Conservation (phyloP, 2,113 vertebrate species). For the Lipotes vexillifer region DNA sequence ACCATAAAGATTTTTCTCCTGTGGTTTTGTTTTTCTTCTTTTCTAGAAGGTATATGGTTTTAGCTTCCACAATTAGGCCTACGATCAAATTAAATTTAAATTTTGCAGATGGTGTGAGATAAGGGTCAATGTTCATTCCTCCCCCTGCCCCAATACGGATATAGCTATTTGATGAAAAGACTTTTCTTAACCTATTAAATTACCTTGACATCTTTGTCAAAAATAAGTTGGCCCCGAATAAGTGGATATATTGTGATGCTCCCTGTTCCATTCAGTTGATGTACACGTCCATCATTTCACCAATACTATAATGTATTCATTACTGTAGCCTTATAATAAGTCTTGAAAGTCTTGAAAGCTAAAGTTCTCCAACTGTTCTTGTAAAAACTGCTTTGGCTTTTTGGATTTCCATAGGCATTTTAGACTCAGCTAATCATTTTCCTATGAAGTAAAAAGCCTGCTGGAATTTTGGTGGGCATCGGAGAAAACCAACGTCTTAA, state of each 20-base stretch:
- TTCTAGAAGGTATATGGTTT: background rate
- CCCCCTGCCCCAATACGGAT: no score
- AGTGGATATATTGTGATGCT: rapidly evolving
- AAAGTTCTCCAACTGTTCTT: background rate
- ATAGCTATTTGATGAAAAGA: background rate
- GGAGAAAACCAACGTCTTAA: background rate
- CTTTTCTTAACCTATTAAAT: no score
- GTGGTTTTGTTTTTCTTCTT: background rate
- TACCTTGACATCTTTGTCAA: background rate
- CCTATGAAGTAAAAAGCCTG: background rate
- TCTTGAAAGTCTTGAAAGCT: background rate
- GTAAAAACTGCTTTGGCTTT: background rate
- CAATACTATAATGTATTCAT: no score
- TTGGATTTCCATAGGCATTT: background rate
- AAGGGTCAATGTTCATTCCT: background rate
- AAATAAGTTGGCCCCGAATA: background rate
- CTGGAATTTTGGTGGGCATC: background rate
- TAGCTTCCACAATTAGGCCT: background rate
- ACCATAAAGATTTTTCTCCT: background rate
- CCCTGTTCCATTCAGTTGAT: no score
- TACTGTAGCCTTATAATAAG: background rate
- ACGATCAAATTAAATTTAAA: background rate
- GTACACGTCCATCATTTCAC: rapidly evolving
- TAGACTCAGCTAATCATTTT: background rate
- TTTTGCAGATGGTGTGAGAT: background rate